These are phyloP conservation scores for Megaceryle torquata DNA, from an alignment of 2,113 vertebrate genomes.

Conservation along the genomic window DNA sequence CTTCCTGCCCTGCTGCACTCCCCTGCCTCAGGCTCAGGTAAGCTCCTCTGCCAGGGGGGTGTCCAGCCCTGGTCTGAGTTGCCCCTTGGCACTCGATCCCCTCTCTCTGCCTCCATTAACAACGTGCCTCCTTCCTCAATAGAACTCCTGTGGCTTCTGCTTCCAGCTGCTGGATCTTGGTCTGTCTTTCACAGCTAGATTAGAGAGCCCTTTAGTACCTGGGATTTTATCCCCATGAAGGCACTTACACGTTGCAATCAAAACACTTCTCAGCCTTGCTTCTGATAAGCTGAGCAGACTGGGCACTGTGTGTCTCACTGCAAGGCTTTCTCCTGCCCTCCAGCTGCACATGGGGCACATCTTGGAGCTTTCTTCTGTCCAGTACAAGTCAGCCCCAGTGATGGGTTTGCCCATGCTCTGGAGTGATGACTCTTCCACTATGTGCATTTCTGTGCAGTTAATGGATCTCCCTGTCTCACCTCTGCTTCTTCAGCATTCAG, in stretches of 20 bases:
- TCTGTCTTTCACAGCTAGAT: neutral
- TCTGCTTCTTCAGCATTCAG: rapidly evolving
- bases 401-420: neutral
- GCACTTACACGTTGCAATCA: neutral
- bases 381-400: neutral
- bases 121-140: neutral
- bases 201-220: slow-evolving; percentile 12
- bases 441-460: neutral
- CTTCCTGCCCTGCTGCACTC: neutral
- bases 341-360: rapidly evolving
- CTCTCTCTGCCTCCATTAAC: neutral
- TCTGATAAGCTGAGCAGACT: neutral
- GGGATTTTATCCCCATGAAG: slow-evolving; percentile 4
- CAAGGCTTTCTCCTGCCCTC: neutral
- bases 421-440: rapidly evolving
- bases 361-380: neutral
- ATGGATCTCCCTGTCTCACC: rapidly evolving
- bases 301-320: neutral
- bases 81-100: rapidly evolving
- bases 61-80: neutral
- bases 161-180: neutral
- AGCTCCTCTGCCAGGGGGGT: neutral
- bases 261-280: neutral
- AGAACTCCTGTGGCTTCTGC: neutral
- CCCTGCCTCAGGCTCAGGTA: neutral